Conservation (phyloP, 2,888 invertebrate genomes). For the Gastracanthus pulcherrimus region DNA sequence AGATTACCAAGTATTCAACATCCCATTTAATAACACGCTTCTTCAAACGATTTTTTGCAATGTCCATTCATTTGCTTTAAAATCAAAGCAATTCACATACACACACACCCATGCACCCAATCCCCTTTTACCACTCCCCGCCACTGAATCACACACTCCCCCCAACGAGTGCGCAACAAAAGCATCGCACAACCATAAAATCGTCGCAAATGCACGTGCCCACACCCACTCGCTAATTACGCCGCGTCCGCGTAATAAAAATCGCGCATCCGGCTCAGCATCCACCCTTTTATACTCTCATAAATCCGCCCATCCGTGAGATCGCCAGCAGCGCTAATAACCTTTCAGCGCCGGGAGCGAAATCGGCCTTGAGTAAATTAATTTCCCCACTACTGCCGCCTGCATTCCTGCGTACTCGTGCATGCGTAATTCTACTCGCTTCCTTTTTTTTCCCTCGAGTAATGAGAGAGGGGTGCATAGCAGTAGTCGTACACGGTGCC, state of each 20-base stretch:
- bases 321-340: not conserved
- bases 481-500: not conserved
- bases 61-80: not conserved
- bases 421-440: not conserved
- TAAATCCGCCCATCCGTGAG: not conserved
- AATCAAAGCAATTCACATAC: not conserved
- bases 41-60: not conserved
- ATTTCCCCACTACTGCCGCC: not conserved
- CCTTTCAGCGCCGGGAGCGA: not conserved
- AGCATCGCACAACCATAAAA: not conserved
- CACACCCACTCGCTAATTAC: not conserved
- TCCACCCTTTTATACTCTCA: not conserved
- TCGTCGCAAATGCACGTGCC: not conserved
- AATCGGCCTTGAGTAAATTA: not conserved
- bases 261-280: not conserved
- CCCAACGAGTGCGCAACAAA: not conserved
- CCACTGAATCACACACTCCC: no score
- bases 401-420: not conserved
- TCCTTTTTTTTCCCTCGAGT: not conserved
- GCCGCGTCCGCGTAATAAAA: not conserved
- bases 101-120: not conserved
- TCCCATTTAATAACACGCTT: no score
- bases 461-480: not conserved
- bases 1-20: no score
- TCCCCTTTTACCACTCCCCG: no score